Base-by-base conservation (phyloP, 2,113 vertebrate species). In the Willisornis vidua region DNA sequence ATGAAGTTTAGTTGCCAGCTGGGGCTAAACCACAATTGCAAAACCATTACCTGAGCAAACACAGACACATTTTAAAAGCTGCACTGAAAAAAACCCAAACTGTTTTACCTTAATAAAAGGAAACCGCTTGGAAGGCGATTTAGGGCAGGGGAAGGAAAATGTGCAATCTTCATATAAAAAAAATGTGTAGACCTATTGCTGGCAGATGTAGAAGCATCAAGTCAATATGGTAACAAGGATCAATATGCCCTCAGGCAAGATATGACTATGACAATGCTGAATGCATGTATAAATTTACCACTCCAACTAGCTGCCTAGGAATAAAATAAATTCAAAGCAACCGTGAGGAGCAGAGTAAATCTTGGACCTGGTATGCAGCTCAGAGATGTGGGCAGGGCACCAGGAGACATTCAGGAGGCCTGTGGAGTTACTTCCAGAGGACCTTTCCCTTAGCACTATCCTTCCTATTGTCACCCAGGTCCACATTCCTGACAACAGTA, bases 181-280 rank as follows among this genome's bases (percentile, higher is more conserved):
- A 96, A 89, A 93, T 37, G 96, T 93, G 94, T 96, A 94, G 92
- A 90, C 94, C 96, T 93, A 97, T 79, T 95, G 90, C 83, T 96
- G 96, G 73, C 96, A 97, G 94, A 96, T 96, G 96, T 94, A 96
- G 94, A 92, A 88, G 88, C 96, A 96, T 94, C 80, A 68, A 96
- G 94, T 95, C 96, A 97, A 96, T 97, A 97, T 95, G 93, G 92
- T 96, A 96, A 96, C 96, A 92, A 92, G 94, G 96, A 96, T 97
- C 94, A 96, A 95, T 96, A 95, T 94, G 52, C 95, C 95, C 74
- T 90, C 77, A 96, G 96, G 96, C 96, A 72, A 95, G 87, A 95
- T 95, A 94, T 89, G 92, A 95, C 91, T 97, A 96, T 92, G 96
- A 96, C 96, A 97, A 97, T 96, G 86, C 92, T 96, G 94, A 95